Evolutionary conservation across 2,888 invertebrate species (phyloP).

Genomic region (Rugalucina vietnamica): DNA sequence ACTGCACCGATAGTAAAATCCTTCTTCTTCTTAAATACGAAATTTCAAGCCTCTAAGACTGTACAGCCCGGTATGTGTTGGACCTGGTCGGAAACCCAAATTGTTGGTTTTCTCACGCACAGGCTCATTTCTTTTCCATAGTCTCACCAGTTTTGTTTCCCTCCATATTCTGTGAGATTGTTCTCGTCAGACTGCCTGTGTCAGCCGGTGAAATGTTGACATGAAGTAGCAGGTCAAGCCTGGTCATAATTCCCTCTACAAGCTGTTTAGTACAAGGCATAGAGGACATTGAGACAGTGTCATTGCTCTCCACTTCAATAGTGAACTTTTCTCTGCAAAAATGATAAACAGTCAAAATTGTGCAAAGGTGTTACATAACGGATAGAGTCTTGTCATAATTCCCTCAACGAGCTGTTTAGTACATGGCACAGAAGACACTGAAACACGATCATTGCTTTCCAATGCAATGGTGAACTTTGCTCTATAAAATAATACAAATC

Average conservation of each 20-base stretch:
- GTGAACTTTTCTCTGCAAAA: constrained; percentile 78
- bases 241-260: constrained; percentile 75
- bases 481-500: too few species aligned
- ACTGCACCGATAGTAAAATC: too few species aligned
- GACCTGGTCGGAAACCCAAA: too few species aligned
- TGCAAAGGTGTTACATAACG: too few species aligned
- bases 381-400: constrained; percentile 75
- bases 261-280: constrained; percentile 75
- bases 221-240: constrained; percentile 79
- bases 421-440: constrained; percentile 60
- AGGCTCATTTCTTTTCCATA: not conserved
- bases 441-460: too few species aligned
- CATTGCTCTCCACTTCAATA: constrained; percentile 55
- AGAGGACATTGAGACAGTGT: constrained; percentile 36
- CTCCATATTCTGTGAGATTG: constrained; percentile 71
- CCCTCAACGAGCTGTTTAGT: constrained; percentile 77
- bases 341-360: too few species aligned
- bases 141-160: constrained; percentile 60
- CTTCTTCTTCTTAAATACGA: too few species aligned
- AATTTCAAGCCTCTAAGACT: too few species aligned
- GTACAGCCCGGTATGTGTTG: too few species aligned
- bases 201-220: constrained; percentile 75
- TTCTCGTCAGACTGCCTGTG: constrained; percentile 67
- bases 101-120: too few species aligned
- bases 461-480: too few species aligned